phyloP scores from a whole-genome alignment of 2,888 invertebrate species.

The Xylota sylvarum region DNA sequence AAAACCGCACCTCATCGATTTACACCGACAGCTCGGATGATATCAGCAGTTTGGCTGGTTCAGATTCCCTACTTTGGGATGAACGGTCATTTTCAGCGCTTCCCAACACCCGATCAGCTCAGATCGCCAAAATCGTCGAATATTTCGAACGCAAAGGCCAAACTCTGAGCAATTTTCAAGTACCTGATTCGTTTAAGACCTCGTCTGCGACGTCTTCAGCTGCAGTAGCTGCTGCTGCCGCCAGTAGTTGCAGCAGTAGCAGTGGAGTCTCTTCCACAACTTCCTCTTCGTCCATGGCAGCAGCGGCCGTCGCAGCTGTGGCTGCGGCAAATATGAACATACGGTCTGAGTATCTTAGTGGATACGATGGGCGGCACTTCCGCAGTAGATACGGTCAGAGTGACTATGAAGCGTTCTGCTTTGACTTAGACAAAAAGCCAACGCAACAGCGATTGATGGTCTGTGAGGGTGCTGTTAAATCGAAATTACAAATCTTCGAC shows the following conservation, averaged over 20 bases:
- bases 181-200: constrained; percentile 82
- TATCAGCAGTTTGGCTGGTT: constrained; percentile 92
- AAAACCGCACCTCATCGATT: constrained; percentile 91
- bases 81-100: constrained; percentile 87
- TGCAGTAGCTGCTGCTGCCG: constrained; percentile 68
- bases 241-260: constrained; percentile 70
- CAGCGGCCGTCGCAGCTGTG: constrained; percentile 78
- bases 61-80: constrained; percentile 90
- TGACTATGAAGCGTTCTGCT: constrained; percentile 83
- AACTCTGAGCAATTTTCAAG: constrained; percentile 85
- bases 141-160: constrained; percentile 93
- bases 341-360: constrained; percentile 81
- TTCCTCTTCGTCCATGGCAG: constrained; percentile 70
- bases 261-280: constrained; percentile 76
- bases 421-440: constrained; percentile 84
- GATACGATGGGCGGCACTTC: constrained; percentile 82
- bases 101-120: constrained; percentile 87
- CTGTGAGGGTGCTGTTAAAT: constrained; percentile 94
- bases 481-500: constrained; percentile 94
- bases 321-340: constrained; percentile 83
- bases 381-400: constrained; percentile 81
- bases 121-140: constrained; percentile 94
- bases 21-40: constrained; percentile 95
- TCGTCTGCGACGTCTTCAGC: constrained; percentile 78
- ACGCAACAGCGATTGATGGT: constrained; percentile 90